Evolutionary conservation across 2,113 vertebrate genomes (phyloP).

Genomic region (Megalops atlanticus): DNA sequence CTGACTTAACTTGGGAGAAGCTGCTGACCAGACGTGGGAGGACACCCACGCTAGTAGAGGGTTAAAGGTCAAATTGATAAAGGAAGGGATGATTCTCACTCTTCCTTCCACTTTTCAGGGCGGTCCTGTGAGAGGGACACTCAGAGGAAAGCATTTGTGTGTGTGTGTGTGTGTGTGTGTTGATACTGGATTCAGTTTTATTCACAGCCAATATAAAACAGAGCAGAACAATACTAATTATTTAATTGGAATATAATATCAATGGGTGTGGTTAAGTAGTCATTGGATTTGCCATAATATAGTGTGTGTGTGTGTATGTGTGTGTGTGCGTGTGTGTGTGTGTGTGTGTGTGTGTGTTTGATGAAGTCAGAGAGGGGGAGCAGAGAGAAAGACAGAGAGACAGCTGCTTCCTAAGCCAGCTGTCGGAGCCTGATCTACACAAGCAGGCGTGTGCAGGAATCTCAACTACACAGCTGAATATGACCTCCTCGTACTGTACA

Average conservation of each 20-base stretch:
- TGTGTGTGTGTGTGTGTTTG: neutral
- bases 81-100: constrained; percentile 41
- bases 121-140: neutral
- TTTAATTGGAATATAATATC: neutral
- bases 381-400: constrained; percentile 40
- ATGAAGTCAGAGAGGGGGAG: constrained; percentile 17
- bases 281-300: too few relatives aligned
- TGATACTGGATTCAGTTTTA: neutral
- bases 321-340: constrained; percentile 11
- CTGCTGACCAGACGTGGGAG: constrained; percentile 42
- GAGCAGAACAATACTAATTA: neutral
- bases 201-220: neutral
- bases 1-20: constrained; percentile 43
- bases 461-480: constrained; percentile 66
- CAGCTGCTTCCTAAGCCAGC: constrained; percentile 66
- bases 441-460: constrained; percentile 72
- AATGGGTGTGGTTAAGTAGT: neutral
- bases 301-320: neutral
- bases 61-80: constrained; percentile 47
- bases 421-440: constrained; percentile 62
- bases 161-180: constrained; percentile 7
- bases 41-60: constrained; percentile 18
- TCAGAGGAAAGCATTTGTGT: neutral
- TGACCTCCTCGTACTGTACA: constrained; percentile 44
- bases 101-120: constrained; percentile 9